Percentiles rank a stretch among this genome's conserved stretches.
These are phyloP conservation scores for Spilogale gracilis DNA, from an alignment of 2,113 vertebrate genomes.

Conservation along the genomic window DNA sequence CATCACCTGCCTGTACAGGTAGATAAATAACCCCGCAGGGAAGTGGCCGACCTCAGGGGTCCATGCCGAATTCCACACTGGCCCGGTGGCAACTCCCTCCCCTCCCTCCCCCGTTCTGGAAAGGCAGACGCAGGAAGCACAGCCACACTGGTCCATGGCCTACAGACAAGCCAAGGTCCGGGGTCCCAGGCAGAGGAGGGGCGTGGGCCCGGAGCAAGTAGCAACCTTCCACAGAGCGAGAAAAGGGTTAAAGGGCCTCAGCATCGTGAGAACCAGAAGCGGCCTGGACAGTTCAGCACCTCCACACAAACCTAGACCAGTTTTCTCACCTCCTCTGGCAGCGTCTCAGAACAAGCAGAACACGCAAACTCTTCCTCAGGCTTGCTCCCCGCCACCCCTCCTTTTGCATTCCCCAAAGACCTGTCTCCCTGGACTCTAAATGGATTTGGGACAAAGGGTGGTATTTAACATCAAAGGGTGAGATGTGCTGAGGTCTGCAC, in stretches of 20 bases:
- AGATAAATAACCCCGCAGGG: background rate
- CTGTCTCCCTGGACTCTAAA: background rate
- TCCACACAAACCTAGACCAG: background rate
- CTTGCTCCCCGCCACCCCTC: background rate
- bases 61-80: background rate
- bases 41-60: background rate
- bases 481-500: background rate
- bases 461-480: constrained; percentile 56
- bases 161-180: background rate
- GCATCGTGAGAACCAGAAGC: background rate
- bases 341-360: constrained; percentile 9
- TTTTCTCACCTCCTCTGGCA: background rate
- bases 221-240: background rate
- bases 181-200: background rate
- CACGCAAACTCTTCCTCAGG: background rate
- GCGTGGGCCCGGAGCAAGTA: background rate
- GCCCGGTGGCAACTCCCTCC: background rate
- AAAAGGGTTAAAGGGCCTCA: background rate
- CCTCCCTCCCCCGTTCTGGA: background rate
- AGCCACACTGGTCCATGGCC: background rate
- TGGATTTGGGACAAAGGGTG: background rate
- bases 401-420: background rate
- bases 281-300: background rate
- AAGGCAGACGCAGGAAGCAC: background rate
- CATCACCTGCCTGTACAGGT: no score